A percentile compares a stretch with the other conserved stretches of the same genome.
Conservation (phyloP, 2,888 invertebrate genomes). For the Mythimna vitellina region DNA sequence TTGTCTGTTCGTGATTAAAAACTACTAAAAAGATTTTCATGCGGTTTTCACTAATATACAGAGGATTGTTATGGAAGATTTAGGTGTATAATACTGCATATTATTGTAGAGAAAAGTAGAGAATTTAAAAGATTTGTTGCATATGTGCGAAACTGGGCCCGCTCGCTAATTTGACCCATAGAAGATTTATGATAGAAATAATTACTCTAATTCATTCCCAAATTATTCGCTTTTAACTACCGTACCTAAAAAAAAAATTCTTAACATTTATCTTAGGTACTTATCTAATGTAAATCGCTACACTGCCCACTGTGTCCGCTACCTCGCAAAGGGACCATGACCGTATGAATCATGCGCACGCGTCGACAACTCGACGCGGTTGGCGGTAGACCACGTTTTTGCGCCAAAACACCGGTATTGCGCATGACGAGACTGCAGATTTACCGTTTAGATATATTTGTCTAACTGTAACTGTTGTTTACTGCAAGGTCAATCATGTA, state of each 20-base stretch:
- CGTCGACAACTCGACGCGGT: neutral
- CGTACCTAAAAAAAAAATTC: neutral
- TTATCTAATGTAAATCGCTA: constrained; percentile 10
- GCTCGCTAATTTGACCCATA: neutral
- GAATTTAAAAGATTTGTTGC: too few species aligned
- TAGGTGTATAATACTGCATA: too few species aligned
- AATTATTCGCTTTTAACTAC: neutral
- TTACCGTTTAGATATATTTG: constrained; percentile 22
- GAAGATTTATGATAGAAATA: neutral
- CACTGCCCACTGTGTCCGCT: constrained; percentile 21
- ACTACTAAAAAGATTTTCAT: too few species aligned
- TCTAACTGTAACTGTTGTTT: constrained; percentile 6
- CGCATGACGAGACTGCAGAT: constrained; percentile 18
- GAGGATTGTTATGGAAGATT: too few species aligned
- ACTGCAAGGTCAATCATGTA: neutral
- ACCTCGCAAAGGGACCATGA: constrained; percentile 56
- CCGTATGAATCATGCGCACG: constrained; percentile 59
- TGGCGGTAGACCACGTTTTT: constrained; percentile 16
- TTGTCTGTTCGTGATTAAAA: too few species aligned
- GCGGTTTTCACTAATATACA: too few species aligned
- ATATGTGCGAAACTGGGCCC: too few species aligned
- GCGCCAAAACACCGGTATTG: constrained; percentile 27
- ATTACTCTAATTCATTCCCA: neutral
- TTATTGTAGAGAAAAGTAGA: too few species aligned
- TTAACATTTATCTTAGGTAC: neutral